Evolutionary conservation across 2,888 invertebrate species (phyloP).

Genomic region (Creontiades dilutus): DNA sequence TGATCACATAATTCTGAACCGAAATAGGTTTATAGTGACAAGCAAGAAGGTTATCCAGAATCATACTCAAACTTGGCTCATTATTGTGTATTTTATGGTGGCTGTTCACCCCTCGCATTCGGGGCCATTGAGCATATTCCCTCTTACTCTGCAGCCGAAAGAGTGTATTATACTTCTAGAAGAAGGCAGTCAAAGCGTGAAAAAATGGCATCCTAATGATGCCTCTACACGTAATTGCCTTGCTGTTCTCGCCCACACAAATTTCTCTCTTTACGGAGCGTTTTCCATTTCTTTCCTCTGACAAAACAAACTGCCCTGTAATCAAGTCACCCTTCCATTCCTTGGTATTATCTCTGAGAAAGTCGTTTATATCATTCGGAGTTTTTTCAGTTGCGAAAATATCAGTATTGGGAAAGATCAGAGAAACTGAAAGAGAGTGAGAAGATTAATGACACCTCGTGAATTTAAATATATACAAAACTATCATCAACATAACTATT

Average conservation of each 20-base stretch:
- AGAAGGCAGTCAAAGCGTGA: neutral
- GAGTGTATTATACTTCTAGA: neutral
- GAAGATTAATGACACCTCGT: no score
- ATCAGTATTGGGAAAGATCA: no score
- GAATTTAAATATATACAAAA: no score
- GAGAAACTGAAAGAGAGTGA: no score
- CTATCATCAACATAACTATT: no score
- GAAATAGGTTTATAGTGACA: no score
- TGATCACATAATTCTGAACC: no score
- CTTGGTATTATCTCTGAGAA: neutral
- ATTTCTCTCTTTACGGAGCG: slow-evolving; percentile 9
- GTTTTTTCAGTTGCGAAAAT: neutral
- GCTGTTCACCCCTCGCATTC: no score
- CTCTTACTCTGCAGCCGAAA: neutral
- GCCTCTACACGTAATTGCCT: neutral
- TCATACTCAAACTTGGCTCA: no score
- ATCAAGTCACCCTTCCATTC: slow-evolving; percentile 1
- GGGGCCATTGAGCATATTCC: neutral
- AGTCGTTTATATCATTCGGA: neutral
- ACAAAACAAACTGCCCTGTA: slow-evolving; percentile 36
- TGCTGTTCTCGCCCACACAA: slow-evolving; percentile 4
- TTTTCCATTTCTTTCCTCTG: slow-evolving; percentile 36
- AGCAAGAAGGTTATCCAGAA: no score
- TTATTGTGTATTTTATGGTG: no score
- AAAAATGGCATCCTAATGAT: slow-evolving; percentile 7